Base-by-base conservation (phyloP, 2,113 vertebrate genomes). In the Dolichallabes microphthalmus region DNA sequence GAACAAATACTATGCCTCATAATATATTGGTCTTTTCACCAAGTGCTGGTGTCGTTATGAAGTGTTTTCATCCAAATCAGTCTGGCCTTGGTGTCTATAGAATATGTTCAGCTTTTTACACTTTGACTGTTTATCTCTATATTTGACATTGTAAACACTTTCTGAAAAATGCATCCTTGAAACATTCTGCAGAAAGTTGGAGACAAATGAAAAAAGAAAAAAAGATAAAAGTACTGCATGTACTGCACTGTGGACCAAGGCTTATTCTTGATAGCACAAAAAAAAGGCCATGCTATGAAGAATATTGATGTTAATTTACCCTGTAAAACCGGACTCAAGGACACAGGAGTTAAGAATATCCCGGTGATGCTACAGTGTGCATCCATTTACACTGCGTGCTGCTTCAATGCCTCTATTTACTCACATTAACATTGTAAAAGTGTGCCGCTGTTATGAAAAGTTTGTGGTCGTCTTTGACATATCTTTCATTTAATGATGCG, bases 111-210 rank as follows among this genome's bases (percentile, higher is more conserved):
- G 12, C n/a, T 27, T 76, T 53, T 76, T 76, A 53, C 25, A n/a
- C 39, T 50, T 25, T 25, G 12, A 50, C 11, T 12, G 13, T 73
- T 73, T 73, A 74, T 25, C 20, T 74, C 35, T 73, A 73, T 73
- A 73, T 45, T 4, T 52, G 45, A 8, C 45, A 7, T 15, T n/a
- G 12, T n/a, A 75, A 75, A 75, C 73, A 52, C 5, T 25, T 52
- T 75, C 52, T 52, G 73, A 75, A 75, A 75, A 52, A 75, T 75
- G 73, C 22, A 22, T 27, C 73, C 25, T 52, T 74, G 39, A 74
- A 25, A n/a, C 22, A 14, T 50, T n/a, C 12, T n/a, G 45, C 22
- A 53, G 12, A 53, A 76, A 53, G 73, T 52, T 50, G 39, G n/a
- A 39, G 39, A 25, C 15, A 35, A 35, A 10, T 14, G 1, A 35